phyloP scores from a whole-genome alignment of 2,888 invertebrate genomes.

The Agapostemon virescens region DNA sequence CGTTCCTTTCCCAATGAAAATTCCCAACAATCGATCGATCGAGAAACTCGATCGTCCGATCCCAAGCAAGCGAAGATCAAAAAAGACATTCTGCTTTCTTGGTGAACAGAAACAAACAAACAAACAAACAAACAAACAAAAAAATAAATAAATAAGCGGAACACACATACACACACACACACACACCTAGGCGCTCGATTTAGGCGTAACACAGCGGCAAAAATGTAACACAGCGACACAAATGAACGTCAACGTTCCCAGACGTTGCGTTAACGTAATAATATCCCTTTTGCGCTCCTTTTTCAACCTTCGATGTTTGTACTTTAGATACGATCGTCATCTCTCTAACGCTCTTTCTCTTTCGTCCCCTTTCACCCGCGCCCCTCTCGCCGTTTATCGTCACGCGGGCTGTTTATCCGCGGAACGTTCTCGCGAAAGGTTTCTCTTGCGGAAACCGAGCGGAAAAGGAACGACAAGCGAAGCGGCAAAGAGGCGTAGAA shows the following conservation, averaged over 20 bases:
- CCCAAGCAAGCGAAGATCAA: slow-evolving; percentile 4
- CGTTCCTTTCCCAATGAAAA: neutral
- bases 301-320: slow-evolving; percentile 53
- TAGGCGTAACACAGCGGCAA: neutral
- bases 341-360: slow-evolving; percentile 28
- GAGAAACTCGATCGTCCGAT: slow-evolving; percentile 1
- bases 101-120: neutral
- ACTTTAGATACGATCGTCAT: slow-evolving; percentile 47
- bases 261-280: slow-evolving; percentile 45
- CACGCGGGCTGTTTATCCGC: neutral
- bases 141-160: too few species aligned
- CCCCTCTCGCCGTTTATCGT: slow-evolving; percentile 12
- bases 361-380: slow-evolving; percentile 26
- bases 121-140: neutral
- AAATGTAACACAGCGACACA: slow-evolving; percentile 9
- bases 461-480: neutral
- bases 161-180: too few species aligned
- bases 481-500: too few species aligned
- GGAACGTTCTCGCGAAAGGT: neutral
- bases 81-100: slow-evolving; percentile 10
- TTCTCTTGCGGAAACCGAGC: neutral
- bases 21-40: neutral
- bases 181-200: neutral
- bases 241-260: slow-evolving; percentile 43
- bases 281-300: slow-evolving; percentile 34